Percentiles rank a stretch among this genome's conserved stretches.
Evolutionary conservation across 1,140 invertebrate genomes (phyloP).

Genomic region (Octopus bimaculoides): DNA sequence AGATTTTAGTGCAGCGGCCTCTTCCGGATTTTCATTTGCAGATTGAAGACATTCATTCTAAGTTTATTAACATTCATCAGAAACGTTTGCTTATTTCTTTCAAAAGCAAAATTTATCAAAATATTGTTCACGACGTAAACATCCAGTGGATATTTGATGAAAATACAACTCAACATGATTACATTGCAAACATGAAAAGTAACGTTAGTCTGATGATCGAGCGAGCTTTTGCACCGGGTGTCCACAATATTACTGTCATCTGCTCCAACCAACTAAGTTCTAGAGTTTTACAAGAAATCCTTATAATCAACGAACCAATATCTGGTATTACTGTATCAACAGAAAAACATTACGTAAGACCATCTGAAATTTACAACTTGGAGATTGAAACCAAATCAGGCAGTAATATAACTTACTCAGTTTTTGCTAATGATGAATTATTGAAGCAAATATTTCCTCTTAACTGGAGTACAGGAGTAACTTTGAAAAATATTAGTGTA

Average conservation of each 20-base stretch:
- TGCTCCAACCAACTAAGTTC: conserved; percentile 30
- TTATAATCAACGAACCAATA: conserved; percentile 27
- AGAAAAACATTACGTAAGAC: conserved; percentile 7
- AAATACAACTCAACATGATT: conserved; percentile 10
- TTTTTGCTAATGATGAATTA: conserved; percentile 22
- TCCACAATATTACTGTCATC: conserved; percentile 19
- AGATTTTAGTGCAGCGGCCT: background rate
- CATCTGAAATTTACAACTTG: conserved; percentile 14
- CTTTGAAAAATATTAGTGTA: conserved; percentile 7
- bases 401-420: conserved; percentile 25
- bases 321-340: conserved; percentile 16
- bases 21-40: conserved; percentile 7
- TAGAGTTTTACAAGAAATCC: conserved; percentile 6
- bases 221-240: conserved; percentile 26
- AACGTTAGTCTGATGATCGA: background rate
- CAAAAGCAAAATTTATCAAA: too few relatives aligned
- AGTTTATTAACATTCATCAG: conserved; percentile 14
- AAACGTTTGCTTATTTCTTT: too few relatives aligned
- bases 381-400: conserved; percentile 20
- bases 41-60: conserved; percentile 1
- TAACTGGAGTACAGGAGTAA: conserved; percentile 22
- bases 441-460: background rate
- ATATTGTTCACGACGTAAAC: too few relatives aligned
- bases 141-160: conserved; percentile 23
- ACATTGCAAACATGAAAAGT: background rate